Percentiles rank a stretch among this genome's conserved stretches.
These are phyloP conservation scores for Oryzias melastigma DNA, from an alignment of 2,113 vertebrate species.

Conservation along the genomic window DNA sequence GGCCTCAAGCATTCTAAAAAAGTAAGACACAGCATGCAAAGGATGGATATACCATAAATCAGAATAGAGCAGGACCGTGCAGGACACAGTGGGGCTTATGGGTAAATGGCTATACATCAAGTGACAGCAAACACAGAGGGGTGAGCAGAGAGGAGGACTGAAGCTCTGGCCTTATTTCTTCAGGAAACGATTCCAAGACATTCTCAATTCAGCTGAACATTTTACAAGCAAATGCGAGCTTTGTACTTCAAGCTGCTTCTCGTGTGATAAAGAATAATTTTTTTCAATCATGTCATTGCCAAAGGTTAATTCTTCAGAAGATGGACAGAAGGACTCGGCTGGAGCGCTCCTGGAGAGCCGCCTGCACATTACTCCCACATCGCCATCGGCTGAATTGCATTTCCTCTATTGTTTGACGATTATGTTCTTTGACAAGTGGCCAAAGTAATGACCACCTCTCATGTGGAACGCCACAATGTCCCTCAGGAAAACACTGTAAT, in stretches of 20 bases:
- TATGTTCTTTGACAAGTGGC: conserved; percentile 60
- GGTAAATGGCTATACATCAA: conserved; percentile 19
- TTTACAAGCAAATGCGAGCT: conserved; percentile 50
- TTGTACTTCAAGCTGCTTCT: conserved; percentile 16
- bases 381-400: conserved; percentile 61
- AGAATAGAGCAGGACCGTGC: too few species aligned
- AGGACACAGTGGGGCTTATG: too few species aligned
- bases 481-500: conserved; percentile 26
- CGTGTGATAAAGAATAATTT: conserved; percentile 61
- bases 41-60: too few species aligned
- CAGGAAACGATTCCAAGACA: conserved; percentile 37
- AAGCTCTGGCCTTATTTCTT: conserved; percentile 61
- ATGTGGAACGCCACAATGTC: conserved; percentile 32
- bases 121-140: conserved; percentile 49
- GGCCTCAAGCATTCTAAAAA: too few species aligned
- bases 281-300: conserved; percentile 76
- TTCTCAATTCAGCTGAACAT: conserved; percentile 44
- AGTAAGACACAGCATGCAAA: too few species aligned
- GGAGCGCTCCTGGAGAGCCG: conserved; percentile 24
- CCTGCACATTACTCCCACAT: conserved; percentile 51
- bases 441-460: conserved; percentile 59
- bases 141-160: conserved; percentile 48
- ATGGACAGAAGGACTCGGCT: conserved; percentile 41
- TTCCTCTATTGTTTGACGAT: conserved; percentile 66
- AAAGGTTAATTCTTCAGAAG: conserved; percentile 54